These are phyloP conservation scores for Eptesicus fuscus DNA, from an alignment of 2,113 vertebrate genomes.

Conservation along the genomic window DNA sequence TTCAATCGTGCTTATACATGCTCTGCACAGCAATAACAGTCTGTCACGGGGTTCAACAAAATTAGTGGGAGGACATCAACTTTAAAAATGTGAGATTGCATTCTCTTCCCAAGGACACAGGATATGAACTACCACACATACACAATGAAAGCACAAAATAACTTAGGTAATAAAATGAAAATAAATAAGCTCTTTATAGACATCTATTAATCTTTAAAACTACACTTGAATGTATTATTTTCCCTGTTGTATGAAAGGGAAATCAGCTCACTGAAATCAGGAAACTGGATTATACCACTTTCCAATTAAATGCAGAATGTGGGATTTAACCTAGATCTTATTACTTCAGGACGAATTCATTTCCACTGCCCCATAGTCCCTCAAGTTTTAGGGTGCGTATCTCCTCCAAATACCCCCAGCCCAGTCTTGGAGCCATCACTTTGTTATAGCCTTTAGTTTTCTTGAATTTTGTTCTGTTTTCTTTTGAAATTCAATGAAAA, in stretches of 20 bases:
- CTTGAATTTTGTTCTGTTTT: neutral
- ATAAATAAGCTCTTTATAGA: neutral
- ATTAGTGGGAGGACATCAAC: neutral
- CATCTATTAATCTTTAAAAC: neutral
- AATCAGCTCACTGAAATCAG: neutral
- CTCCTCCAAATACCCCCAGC: neutral
- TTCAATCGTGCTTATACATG: neutral
- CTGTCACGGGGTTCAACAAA: neutral
- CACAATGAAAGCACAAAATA: neutral
- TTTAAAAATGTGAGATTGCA: neutral
- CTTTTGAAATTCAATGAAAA: neutral
- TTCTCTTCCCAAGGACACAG: neutral
- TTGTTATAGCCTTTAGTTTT: neutral
- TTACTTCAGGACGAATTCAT: neutral
- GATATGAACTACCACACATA: neutral
- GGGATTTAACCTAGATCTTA: neutral
- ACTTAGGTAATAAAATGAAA: neutral
- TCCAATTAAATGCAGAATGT: neutral
- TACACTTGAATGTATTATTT: neutral
- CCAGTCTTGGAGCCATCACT: neutral
- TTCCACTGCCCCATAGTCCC: neutral
- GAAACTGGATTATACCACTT: neutral
- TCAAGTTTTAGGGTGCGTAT: neutral
- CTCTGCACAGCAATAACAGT: neutral
- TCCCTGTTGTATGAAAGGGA: neutral